Percentiles rank a stretch among this genome's conserved stretches.
Conservation (phyloP, 2,888 invertebrate genomes). For the Drosophila tripunctata region DNA sequence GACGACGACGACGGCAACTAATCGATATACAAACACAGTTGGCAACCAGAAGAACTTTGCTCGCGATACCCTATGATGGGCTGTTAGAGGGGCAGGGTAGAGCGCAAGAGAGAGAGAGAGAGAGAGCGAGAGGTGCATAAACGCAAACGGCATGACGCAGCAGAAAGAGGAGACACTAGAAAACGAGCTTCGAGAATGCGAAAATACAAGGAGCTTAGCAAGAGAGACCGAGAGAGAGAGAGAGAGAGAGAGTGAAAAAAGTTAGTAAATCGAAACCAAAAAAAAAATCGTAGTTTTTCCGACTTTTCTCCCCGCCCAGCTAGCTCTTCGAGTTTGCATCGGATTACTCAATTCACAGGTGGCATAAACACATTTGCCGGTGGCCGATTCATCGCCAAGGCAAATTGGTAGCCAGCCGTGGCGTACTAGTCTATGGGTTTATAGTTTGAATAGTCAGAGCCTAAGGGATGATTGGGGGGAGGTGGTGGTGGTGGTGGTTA, state of each 20-base stretch:
- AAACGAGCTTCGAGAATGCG: not conserved
- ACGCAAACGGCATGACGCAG: slow-evolving; percentile 42
- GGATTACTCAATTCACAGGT: not conserved
- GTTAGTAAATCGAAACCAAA: slow-evolving; percentile 10
- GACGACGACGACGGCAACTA: slow-evolving; percentile 52
- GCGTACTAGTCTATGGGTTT: too few relatives aligned
- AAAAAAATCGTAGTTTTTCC: not conserved
- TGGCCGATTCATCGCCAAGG: not conserved
- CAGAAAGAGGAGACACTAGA: slow-evolving; percentile 20
- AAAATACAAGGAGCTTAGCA: not conserved
- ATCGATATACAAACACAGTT: slow-evolving; percentile 73
- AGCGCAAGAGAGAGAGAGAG: not conserved
- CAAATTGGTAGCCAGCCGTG: not conserved
- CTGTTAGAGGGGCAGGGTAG: not conserved
- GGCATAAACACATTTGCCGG: slow-evolving; percentile 4
- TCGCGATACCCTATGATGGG: slow-evolving; percentile 8
- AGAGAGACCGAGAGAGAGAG: not conserved
- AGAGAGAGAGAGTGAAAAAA: not conserved
- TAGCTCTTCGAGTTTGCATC: not conserved
- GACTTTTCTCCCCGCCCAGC: not conserved
- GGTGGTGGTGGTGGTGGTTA: too few relatives aligned
- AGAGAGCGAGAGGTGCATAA: slow-evolving; percentile 7
- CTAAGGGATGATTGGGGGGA: not conserved
- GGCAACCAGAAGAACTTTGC: slow-evolving; percentile 44
- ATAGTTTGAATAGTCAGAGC: too few relatives aligned